A percentile compares a stretch with the other conserved stretches of the same genome.
These are phyloP conservation scores for Amazonetta brasiliensis DNA, from an alignment of 2,797 vertebrate species.

Conservation along the genomic window DNA sequence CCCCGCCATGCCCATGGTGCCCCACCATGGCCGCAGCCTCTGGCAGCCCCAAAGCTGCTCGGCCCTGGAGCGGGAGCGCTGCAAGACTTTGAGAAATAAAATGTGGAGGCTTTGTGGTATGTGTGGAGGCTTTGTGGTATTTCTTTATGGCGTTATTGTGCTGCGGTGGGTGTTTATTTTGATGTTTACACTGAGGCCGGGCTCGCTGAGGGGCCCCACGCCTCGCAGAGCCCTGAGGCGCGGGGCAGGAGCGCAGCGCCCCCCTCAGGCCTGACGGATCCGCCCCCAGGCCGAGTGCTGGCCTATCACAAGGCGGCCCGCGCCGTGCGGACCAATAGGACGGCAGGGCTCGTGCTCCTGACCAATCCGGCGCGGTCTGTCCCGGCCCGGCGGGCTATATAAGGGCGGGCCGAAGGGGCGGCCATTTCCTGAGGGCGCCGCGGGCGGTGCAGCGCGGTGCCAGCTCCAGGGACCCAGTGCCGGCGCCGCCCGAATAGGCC, in stretches of 20 bases:
- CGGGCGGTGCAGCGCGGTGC: too few species aligned
- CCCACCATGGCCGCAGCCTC: neutral
- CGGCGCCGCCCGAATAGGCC: too few species aligned
- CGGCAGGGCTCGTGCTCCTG: fast-evolving
- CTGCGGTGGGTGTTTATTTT: neutral
- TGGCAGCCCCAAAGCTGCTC: neutral
- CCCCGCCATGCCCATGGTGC: neutral
- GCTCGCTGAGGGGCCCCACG: neutral
- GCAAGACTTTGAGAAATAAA: neutral
- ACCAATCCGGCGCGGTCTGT: neutral
- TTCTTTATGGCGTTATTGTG: neutral
- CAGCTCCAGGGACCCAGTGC: fast-evolving
- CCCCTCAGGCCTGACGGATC: neutral
- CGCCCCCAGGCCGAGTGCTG: neutral
- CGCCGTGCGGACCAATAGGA: neutral
- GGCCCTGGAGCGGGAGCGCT: too few species aligned
- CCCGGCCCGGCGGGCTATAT: fast-evolving
- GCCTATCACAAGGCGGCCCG: neutral
- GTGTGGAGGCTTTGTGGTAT: neutral
- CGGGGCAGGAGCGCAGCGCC: neutral
- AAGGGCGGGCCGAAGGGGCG: fast-evolving
- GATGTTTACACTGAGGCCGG: neutral
- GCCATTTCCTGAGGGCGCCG: neutral
- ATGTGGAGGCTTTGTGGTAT: neutral
- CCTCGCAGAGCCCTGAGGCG: neutral